Evolutionary conservation across 1,140 invertebrate species (phyloP), one percentile per base, ranked within the genome.

Genomic region (Drosophila grimshawi): DNA sequence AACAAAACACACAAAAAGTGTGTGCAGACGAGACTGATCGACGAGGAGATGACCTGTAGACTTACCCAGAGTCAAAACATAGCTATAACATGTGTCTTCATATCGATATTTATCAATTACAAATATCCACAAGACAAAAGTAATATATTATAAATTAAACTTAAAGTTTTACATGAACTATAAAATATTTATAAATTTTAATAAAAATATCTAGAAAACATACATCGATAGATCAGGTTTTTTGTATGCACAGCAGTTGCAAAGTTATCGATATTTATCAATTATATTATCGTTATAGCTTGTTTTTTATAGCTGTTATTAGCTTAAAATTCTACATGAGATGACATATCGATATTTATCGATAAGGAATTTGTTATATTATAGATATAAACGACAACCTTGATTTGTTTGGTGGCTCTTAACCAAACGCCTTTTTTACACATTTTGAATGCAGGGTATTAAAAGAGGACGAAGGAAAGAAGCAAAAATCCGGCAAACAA

Each of bases 401-500:
- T 10, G 8, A 3, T 41, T 10, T 2, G 8, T 41, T 2, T n/a
- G 8, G 19, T 19, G 19, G 19, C 19, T 1, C 3, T n/a, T 43
- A 10, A 59, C 19, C 19, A 30, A 3, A 10, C n/a, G 45, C 10
- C 27, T 10, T 39, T 30, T 5, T 5, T 10, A 2, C 11, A 4
- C n/a, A 7, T 33, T 46, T 4, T 19, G 5, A 41, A n/a, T 59
- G 6, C 8, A 0, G 57, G 57, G 57, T 60, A 48, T 33, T 5
- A 33, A 4, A 19, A 45, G 2, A 29, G 7, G 41, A 27, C 10
- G 41, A 41, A 29, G 8, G 8, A 37, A 53, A 30, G 8, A 55
- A 39, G n/a, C 10, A 35, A 57, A 73, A 64, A 57, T 53, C 41
- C 45, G 51, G 55, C 73, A 70, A 76, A 76, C 67, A 70, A 71